Percentiles rank a stretch among this genome's conserved stretches.
Evolutionary conservation across 2,888 invertebrate genomes (phyloP).

Genomic region (Pseudococcus longispinus): DNA sequence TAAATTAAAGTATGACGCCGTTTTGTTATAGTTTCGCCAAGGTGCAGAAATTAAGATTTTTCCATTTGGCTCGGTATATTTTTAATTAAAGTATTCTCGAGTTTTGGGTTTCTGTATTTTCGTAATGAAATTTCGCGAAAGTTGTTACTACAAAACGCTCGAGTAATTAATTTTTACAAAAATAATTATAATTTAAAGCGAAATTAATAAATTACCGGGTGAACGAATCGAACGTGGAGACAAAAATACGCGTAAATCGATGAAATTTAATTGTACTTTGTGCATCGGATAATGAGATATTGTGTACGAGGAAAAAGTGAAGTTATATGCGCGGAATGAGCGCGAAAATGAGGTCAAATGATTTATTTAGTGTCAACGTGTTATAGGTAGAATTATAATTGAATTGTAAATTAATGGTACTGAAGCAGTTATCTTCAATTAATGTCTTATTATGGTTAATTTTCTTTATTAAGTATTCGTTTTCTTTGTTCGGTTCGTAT

Average conservation of each 20-base stretch:
- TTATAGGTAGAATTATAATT: background rate
- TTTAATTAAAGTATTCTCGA: background rate
- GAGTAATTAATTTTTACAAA: background rate
- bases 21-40: background rate
- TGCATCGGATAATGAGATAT: background rate
- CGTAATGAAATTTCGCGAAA: background rate
- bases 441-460: background rate
- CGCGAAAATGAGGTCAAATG: background rate
- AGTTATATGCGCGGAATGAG: background rate
- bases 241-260: background rate
- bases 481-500: background rate
- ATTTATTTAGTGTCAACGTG: conserved; percentile 6
- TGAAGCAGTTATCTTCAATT: background rate
- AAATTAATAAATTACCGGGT: background rate
- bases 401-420: background rate
- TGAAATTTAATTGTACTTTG: background rate
- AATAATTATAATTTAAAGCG: background rate
- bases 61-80: background rate
- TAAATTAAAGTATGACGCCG: background rate
- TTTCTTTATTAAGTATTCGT: background rate
- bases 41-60: background rate
- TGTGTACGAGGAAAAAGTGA: background rate
- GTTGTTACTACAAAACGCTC: background rate
- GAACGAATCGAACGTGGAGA: background rate
- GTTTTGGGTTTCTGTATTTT: background rate